These are phyloP conservation scores for Hippopotamus amphibius DNA, from an alignment of 2,113 vertebrate genomes.

Conservation along the genomic window DNA sequence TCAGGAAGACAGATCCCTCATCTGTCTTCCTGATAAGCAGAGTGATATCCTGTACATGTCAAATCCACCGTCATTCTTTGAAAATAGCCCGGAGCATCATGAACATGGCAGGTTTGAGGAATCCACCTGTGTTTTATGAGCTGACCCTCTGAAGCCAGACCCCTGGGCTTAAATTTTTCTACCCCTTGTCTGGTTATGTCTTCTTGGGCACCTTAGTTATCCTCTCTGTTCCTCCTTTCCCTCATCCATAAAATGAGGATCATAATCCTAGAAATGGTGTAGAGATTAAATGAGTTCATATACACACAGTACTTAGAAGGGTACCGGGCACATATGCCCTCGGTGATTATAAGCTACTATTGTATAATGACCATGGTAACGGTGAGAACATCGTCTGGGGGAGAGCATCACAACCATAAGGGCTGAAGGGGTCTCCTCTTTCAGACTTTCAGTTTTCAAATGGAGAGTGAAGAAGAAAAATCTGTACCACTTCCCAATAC, in stretches of 20 bases:
- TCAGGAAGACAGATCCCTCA: neutral
- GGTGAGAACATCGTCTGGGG: neutral
- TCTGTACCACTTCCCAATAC: neutral
- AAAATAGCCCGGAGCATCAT: neutral
- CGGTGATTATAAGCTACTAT: neutral
- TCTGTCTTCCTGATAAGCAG: neutral
- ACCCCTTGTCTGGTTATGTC: neutral
- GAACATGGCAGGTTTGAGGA: neutral
- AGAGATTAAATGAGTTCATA: neutral
- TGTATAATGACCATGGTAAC: neutral
- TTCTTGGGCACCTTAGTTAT: neutral
- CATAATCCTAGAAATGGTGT: neutral
- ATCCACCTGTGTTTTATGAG: neutral
- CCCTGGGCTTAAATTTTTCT: neutral
- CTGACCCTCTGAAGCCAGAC: neutral
- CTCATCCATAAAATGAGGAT: neutral
- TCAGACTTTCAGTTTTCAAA: conserved; percentile 36
- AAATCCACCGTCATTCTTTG: neutral
- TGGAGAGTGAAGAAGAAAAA: neutral
- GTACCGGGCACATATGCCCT: neutral
- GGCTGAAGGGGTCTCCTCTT: neutral
- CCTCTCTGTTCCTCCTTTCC: neutral
- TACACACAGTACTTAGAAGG: neutral
- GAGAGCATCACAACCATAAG: neutral
- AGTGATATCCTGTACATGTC: neutral